Conservation (phyloP, 1,140 invertebrate species). For the Eubasilissa regina region DNA sequence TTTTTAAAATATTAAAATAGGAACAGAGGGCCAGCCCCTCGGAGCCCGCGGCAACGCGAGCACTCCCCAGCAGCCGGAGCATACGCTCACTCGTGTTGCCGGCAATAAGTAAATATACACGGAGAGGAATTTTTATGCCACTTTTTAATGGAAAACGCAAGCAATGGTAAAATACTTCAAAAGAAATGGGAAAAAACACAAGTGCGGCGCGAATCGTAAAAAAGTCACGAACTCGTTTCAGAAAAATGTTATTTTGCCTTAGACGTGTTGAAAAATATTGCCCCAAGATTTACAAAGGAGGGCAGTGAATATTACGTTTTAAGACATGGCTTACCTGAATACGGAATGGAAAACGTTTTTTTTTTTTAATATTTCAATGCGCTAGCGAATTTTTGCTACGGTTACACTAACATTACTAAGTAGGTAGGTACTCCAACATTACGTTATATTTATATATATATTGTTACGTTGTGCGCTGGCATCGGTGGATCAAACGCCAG, state of each 20-base stretch:
- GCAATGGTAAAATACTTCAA: constrained; percentile 60
- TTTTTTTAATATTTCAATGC: not conserved
- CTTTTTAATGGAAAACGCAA: constrained; percentile 61
- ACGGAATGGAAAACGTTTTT: not conserved
- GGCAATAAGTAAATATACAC: constrained; percentile 59
- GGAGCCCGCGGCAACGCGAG: no score
- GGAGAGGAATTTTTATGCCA: constrained; percentile 57
- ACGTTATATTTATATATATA: no score
- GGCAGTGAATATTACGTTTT: constrained; percentile 43
- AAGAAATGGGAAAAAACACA: constrained; percentile 61
- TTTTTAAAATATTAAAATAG: no score
- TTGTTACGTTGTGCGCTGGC: no score
- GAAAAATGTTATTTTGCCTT: constrained; percentile 59
- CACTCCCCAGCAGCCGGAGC: constrained; percentile 1
- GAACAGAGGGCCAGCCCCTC: no score
- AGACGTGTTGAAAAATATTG: constrained; percentile 50
- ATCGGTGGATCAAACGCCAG: no score
- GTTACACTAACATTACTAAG: no score
- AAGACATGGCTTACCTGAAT: constrained; percentile 30
- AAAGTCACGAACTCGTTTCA: constrained; percentile 61
- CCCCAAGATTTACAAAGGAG: constrained; percentile 40
- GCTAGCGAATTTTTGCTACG: not conserved
- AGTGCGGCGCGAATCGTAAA: constrained; percentile 59
- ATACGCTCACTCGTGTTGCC: constrained; percentile 33
- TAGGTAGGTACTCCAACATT: no score